Conservation (phyloP, 2,797 vertebrate genomes). For the Neopelma chrysocephalum region DNA sequence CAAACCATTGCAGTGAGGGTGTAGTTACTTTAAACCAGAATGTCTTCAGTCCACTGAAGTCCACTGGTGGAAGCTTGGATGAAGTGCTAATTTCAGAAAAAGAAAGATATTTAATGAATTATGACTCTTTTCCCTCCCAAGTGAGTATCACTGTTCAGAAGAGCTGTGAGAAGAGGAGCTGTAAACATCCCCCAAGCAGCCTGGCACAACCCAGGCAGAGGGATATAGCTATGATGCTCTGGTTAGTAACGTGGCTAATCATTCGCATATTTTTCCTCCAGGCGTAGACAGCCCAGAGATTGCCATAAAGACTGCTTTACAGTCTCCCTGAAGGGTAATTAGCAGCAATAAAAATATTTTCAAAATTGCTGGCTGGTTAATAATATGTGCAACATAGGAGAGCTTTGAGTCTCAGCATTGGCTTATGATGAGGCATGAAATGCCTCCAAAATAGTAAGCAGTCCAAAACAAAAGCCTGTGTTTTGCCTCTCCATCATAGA, state of each 20-base stretch:
- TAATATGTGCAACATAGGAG: neutral
- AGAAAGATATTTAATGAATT: neutral
- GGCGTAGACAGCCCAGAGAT: neutral
- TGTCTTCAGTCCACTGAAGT: neutral
- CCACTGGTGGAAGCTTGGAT: neutral
- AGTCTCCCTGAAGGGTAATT: constrained; percentile 31
- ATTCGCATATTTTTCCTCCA: neutral
- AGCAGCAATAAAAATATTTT: constrained; percentile 55
- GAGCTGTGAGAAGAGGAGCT: neutral
- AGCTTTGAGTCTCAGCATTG: neutral
- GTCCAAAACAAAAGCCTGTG: neutral
- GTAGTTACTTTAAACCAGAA: neutral
- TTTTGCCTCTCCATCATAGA: neutral
- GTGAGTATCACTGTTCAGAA: neutral
- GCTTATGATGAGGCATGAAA: neutral
- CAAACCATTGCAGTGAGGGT: neutral
- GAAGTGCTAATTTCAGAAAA: neutral
- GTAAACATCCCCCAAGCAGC: neutral
- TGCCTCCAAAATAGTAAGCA: neutral
- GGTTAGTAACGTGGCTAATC: neutral
- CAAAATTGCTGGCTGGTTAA: neutral
- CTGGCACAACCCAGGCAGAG: neutral
- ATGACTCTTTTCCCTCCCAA: neutral
- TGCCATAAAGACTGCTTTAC: constrained; percentile 30
- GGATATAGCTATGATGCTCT: neutral